These are phyloP conservation scores for Oncorhynchus keta DNA, from an alignment of 2,113 vertebrate species.

Conservation along the genomic window DNA sequence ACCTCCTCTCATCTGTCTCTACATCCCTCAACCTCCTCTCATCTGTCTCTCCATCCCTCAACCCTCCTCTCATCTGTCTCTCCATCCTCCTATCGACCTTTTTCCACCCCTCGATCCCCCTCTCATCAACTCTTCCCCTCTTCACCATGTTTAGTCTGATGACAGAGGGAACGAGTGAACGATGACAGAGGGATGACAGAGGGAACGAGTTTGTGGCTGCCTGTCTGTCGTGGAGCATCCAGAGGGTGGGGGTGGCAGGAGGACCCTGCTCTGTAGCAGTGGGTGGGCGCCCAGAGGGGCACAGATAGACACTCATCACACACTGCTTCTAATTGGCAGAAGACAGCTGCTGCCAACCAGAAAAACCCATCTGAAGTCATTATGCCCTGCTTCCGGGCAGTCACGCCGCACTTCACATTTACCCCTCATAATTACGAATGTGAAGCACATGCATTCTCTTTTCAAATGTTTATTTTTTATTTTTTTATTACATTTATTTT, in stretches of 20 bases:
- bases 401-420: constrained; percentile 64
- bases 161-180: constrained; percentile 1
- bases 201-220: not conserved
- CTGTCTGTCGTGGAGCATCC: not conserved
- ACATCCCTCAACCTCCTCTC: too few species aligned
- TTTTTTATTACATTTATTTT: too few species aligned
- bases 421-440: constrained; percentile 47
- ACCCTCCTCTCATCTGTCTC: too few species aligned
- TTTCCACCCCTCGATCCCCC: not conserved
- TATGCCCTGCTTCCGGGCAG: constrained; percentile 53
- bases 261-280: constrained; percentile 29
- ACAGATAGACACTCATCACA: constrained; percentile 15
- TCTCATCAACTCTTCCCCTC: not conserved
- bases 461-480: not conserved
- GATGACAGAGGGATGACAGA: too few species aligned
- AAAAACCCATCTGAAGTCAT: constrained; percentile 58
- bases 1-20: too few species aligned
- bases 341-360: constrained; percentile 69
- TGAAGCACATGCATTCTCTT: constrained; percentile 45
- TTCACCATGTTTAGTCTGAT: constrained; percentile 28
- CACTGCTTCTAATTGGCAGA: constrained; percentile 63
- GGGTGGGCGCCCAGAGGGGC: not conserved
- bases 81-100: too few species aligned
- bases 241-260: constrained; percentile 25
- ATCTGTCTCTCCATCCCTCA: too few species aligned